A percentile compares a stretch with the other conserved stretches of the same genome.
These are phyloP conservation scores for Cyclina sinensis DNA, from an alignment of 1,140 invertebrate genomes.

Conservation along the genomic window DNA sequence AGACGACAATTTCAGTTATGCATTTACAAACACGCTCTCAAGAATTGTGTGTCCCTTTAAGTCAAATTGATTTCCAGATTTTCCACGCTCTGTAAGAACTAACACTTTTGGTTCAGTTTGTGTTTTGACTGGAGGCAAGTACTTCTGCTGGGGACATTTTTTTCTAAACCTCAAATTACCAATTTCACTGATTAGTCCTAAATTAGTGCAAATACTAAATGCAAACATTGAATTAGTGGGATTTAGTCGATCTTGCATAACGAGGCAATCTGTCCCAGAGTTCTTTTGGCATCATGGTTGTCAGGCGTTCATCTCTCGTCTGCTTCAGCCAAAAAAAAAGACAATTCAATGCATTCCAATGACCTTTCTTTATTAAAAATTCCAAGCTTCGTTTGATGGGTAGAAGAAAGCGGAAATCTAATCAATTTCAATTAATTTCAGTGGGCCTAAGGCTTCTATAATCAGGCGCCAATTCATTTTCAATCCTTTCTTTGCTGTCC, in stretches of 20 bases:
- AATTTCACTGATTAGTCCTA: slow-evolving; percentile 51
- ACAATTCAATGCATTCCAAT: slow-evolving; percentile 64
- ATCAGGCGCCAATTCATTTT: slow-evolving; percentile 61
- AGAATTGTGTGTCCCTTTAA: slow-evolving; percentile 14
- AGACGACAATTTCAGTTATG: slow-evolving; percentile 21
- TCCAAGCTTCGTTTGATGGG: slow-evolving; percentile 52
- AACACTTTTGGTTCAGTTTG: slow-evolving; percentile 24
- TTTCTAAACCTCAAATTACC: slow-evolving; percentile 51
- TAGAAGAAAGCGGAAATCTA: slow-evolving; percentile 56
- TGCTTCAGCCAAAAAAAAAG: slow-evolving; percentile 37
- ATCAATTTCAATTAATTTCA: slow-evolving; percentile 68
- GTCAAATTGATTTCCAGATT: slow-evolving; percentile 30
- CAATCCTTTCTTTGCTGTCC: slow-evolving; percentile 44
- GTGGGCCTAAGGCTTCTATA: slow-evolving; percentile 46
- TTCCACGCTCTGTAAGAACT: slow-evolving; percentile 29
- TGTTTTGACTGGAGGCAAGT: slow-evolving; percentile 37
- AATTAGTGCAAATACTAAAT: slow-evolving; percentile 61
- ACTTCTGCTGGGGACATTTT: slow-evolving; percentile 14
- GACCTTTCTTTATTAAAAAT: slow-evolving; percentile 55
- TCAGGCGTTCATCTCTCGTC: slow-evolving; percentile 9
- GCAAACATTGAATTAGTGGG: slow-evolving; percentile 62
- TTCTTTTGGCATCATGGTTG: slow-evolving; percentile 35
- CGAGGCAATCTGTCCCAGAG: slow-evolving; percentile 58
- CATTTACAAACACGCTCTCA: not conserved
- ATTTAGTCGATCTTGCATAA: slow-evolving; percentile 60